phyloP scores from a whole-genome alignment of 92 coral and sea anemone species.

The Porites rus region DNA sequence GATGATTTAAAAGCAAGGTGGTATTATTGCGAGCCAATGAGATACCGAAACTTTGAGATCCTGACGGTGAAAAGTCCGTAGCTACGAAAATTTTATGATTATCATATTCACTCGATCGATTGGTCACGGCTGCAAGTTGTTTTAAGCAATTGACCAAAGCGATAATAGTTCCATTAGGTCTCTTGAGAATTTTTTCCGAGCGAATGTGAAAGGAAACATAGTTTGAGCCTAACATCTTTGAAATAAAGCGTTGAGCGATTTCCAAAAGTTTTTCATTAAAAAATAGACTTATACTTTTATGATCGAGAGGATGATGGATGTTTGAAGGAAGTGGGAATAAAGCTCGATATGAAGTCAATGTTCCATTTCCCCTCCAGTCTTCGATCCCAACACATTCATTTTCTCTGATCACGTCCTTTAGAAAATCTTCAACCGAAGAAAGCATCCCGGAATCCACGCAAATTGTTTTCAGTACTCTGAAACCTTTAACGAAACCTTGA shows the following conservation, averaged over 20 bases:
- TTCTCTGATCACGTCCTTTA: neutral
- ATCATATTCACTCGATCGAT: neutral
- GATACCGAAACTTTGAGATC: neutral
- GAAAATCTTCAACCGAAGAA: neutral
- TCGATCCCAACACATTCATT: neutral
- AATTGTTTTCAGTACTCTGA: neutral
- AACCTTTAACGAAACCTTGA: neutral
- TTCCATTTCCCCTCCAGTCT: neutral
- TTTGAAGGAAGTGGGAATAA: neutral
- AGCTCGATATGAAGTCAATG: neutral
- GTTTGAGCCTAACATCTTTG: neutral
- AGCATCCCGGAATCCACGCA: neutral
- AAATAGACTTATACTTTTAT: neutral
- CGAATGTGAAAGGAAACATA: conserved; percentile 1
- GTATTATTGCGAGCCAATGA: neutral
- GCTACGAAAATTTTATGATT: neutral
- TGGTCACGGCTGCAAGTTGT: neutral
- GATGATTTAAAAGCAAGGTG: neutral
- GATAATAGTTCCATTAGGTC: neutral
- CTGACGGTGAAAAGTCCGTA: neutral
- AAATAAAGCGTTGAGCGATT: neutral
- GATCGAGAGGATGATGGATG: neutral
- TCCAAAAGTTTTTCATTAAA: neutral
- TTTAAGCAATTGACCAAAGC: neutral
- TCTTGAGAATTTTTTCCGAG: neutral